These are phyloP conservation scores for Zeus faber DNA, from an alignment of 2,113 vertebrate genomes.

Conservation along the genomic window DNA sequence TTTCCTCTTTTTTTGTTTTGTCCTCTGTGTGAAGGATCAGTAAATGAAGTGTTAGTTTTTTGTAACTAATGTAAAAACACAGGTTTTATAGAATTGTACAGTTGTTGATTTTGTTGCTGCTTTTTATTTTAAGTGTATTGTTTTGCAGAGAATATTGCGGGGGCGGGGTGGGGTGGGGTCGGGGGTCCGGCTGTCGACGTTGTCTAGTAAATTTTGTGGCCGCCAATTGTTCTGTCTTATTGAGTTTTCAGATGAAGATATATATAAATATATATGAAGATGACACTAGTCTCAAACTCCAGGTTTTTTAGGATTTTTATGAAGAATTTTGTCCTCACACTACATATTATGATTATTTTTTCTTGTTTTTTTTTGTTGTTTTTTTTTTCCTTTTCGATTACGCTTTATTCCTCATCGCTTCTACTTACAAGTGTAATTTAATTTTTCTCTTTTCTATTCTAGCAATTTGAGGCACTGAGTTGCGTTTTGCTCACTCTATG, in stretches of 20 bases:
- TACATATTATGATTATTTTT: conserved; percentile 33
- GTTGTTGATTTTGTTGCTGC: conserved; percentile 78
- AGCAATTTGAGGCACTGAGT: conserved; percentile 17
- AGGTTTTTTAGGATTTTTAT: conserved; percentile 47
- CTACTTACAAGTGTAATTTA: conserved; percentile 30
- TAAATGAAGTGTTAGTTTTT: conserved; percentile 94
- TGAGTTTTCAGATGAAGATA: conserved; percentile 67
- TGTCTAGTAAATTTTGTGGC: conserved; percentile 64
- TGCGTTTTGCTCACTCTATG: conserved; percentile 28
- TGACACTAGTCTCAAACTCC: conserved; percentile 72
- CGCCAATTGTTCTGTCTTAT: conserved; percentile 64
- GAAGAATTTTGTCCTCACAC: conserved; percentile 37
- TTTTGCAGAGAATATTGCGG: conserved; percentile 33
- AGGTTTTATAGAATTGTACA: conserved; percentile 99
- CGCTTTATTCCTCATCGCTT: conserved; percentile 27
- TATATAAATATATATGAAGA: conserved; percentile 73
- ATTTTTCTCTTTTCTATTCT: conserved; percentile 22
- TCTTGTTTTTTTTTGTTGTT: conserved; percentile 24
- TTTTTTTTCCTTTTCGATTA: conserved; percentile 29
- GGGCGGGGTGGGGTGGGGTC: background rate
- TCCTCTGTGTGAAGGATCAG: conserved; percentile 90
- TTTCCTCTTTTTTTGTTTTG: conserved; percentile 40
- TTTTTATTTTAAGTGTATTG: conserved; percentile 63
- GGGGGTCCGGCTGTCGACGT: conserved; percentile 61
- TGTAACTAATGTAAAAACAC: conserved; percentile 99